Base-by-base conservation (phyloP, 2,888 invertebrate genomes). In the Stictocephala bisonia region DNA sequence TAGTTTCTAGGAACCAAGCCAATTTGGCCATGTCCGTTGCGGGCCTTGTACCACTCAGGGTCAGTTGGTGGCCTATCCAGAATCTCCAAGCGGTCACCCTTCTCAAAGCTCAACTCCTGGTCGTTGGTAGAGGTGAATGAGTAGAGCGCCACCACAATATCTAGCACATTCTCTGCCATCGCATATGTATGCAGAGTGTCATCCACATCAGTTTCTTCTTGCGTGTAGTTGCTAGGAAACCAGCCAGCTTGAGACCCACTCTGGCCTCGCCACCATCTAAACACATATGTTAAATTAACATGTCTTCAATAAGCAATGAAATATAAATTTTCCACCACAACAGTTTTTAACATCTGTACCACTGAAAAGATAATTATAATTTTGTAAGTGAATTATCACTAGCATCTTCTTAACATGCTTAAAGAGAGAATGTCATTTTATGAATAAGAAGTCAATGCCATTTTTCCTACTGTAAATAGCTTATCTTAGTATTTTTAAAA, bases 201-300 rank as follows among this genome's bases (percentile, higher is more conserved):
- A 80, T 95, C 95, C 31, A 90, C 89, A 83, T 94, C 94, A 79
- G 93, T 92, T 84, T 95, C 95, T 75, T 84, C 83, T 82, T 94
- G 94, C 76, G 98, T 98, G 85, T 99, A 99, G 86, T 99, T 99
- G 67, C 97, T 97, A 9, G 99, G 99, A 84, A 99, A 99, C 99
- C 99, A 97, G 20, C 94, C 93, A 24, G 89, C 88, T 64, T 87
- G 85, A 71, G 87, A 87, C 53, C 89, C 88, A 80, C 88, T 89
- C 85, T 95, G 95, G 66, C 99, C 99, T 82, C 97, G 90, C 99
- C 99, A 99, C 99, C 99, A 99, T 75, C 88, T 84, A 60, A 40
- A 64, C 35, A 22, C 0, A 40, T 18, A 70, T 27, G 6, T n/a
- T n/a, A n/a, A n/a, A n/a, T n/a, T n/a, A n/a, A n/a, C n/a, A n/a